phyloP scores from a whole-genome alignment of 2,888 invertebrate species.

The Alsophila aescularia region DNA sequence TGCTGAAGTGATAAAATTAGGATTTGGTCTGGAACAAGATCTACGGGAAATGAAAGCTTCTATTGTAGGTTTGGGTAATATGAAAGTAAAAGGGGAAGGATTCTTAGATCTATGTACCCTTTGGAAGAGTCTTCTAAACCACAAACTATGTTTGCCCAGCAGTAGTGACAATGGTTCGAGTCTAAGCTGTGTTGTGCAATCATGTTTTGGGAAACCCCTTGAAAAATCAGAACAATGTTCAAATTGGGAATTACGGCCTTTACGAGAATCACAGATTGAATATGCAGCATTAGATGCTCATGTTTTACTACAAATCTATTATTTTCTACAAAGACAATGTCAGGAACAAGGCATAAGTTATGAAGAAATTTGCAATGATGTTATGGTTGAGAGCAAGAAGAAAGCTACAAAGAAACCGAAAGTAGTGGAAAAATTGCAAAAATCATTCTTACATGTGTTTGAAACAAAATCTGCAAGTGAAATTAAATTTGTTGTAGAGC shows the following conservation, averaged over 20 bases:
- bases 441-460: constrained; percentile 41
- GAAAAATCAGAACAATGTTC: constrained; percentile 96
- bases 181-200: constrained; percentile 89
- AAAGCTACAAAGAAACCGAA: constrained; percentile 73
- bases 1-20: constrained; percentile 91
- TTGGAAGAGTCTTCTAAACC: constrained; percentile 70
- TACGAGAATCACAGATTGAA: constrained; percentile 89
- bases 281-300: constrained; percentile 96
- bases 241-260: constrained; percentile 94
- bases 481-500: constrained; percentile 67
- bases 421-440: constrained; percentile 53
- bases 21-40: constrained; percentile 82
- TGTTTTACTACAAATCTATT: constrained; percentile 92
- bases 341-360: constrained; percentile 83
- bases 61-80: constrained; percentile 66
- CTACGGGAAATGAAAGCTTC: constrained; percentile 75
- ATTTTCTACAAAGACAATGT: constrained; percentile 82
- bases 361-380: constrained; percentile 85
- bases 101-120: constrained; percentile 69
- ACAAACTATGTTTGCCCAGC: constrained; percentile 63
- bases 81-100: constrained; percentile 79
- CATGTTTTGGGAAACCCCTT: constrained; percentile 90
- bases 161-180: constrained; percentile 83
- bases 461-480: constrained; percentile 52
- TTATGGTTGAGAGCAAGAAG: constrained; percentile 82